Evolutionary conservation across 1,140 invertebrate genomes (phyloP), one percentile per base, ranked within the genome.

Genomic region (Hycleus phaleratus): DNA sequence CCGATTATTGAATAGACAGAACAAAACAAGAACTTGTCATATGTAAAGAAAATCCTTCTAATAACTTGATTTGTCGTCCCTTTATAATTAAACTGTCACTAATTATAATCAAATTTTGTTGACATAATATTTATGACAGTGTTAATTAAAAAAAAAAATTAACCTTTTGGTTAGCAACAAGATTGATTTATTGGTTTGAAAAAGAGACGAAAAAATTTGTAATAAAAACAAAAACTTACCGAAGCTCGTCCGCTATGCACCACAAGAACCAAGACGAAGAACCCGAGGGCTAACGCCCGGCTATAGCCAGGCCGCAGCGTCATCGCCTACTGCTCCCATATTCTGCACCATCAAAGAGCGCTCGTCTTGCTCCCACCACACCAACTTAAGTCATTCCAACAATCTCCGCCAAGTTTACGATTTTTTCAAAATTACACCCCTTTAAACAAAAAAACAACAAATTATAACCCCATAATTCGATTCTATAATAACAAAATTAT

Each of bases 271-370:
- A 70, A 50, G 53, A 71, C 51, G 58, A 69, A 56, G 62, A 70
- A 49, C 46, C 62, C 68, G 61, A 70, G 67, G 68, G 67, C 70
- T 48, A 67, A 53, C 60, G 66, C 63, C 69, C 69, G 68, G 68
- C 71, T 70, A 66, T 66, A 67, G 64, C 69, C 68, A 65, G 63
- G 64, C 64, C 69, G 71, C 69, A 64, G 68, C 71, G 68, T 67
- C 70, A 73, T 72, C 60, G 72, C 69, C 66, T 68, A 73, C 72
- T 73, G 71, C 62, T 66, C 64, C 32, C 70, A 71, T 71, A 63
- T 68, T 71, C 65, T 64, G 56, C 54, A 60, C 66, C 63, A 60
- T 60, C 60, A 53, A 50, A 60, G 59, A 56, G 60, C 49, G 63
- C 54, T 62, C 57, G 50, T 40, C 46, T 50, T 56, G 51, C 61